Evolutionary conservation across 2,888 invertebrate genomes (phyloP), one percentile per base, ranked within the genome.

Genomic region (Alcis repandata): DNA sequence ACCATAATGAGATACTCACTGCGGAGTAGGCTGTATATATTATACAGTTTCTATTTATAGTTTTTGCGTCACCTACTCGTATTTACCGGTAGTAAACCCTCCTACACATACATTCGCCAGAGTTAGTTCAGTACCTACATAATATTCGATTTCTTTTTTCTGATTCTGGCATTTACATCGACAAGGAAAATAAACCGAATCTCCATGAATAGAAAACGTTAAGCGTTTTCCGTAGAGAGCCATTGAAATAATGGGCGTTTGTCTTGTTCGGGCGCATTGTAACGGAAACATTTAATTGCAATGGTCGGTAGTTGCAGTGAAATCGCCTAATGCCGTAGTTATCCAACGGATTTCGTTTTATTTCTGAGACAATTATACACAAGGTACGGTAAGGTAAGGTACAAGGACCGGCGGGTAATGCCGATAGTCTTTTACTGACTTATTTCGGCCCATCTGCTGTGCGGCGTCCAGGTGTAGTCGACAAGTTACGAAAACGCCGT

Each of bases 251-350:
- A 78, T 71, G 71, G 68, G 64, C 63, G 73, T 74, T 77, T 74
- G 77, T 79, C 78, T 80, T 83, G 81, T 82, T 75, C 76, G 74
- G 73, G 74, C 74, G 80, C 79, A 83, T 83, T 87, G 82, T 81
- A 84, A 82, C 79, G 83, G 84, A 84, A 86, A 84, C 82, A 84
- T 87, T 89, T 87, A 86, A 88, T 87, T 87, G 85, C 81, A 79
- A 76, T 77, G 79, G 77, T 71, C 73, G 71, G 75, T 72, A 74
- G 71, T 72, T 79, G 83, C 82, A 86, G 85, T 85, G 77, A 78
- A 83, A 85, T 86, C 72, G 78, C 70, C 74, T 82, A 79, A 77
- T 79, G 77, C 75, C 77, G 76, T 75, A 78, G 79, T 82, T 77
- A 79, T 72, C 65, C 41, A 27, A 27, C 1, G 15, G 40, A 7